These are phyloP conservation scores for Leguminivora glycinivorella DNA, from an alignment of 1,140 invertebrate genomes.

Conservation along the genomic window DNA sequence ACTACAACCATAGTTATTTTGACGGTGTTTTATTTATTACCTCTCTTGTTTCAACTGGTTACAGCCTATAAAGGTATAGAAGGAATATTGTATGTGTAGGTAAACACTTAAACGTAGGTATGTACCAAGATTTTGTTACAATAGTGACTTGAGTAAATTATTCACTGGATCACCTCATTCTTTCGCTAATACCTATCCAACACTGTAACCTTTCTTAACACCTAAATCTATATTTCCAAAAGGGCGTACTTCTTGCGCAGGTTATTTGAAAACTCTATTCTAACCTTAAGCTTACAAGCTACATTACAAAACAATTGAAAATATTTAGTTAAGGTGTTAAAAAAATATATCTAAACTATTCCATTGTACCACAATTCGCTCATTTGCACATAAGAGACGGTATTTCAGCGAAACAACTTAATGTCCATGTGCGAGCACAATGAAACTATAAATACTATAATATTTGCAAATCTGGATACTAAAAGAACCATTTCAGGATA, in stretches of 20 bases:
- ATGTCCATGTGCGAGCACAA: slow-evolving; percentile 10
- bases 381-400: slow-evolving; percentile 26
- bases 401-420: slow-evolving; percentile 16
- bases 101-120: background rate
- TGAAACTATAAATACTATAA: slow-evolving; percentile 22
- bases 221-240: background rate
- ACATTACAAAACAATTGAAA: background rate
- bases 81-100: too few relatives aligned
- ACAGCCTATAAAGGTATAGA: too few relatives aligned
- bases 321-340: background rate
- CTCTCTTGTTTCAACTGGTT: too few relatives aligned
- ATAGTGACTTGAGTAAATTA: background rate
- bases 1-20: too few relatives aligned
- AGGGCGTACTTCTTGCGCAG: background rate
- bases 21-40: too few relatives aligned
- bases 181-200: background rate
- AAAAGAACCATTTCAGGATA: background rate
- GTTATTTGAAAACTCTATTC: background rate
- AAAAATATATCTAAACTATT: background rate
- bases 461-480: slow-evolving; percentile 13
- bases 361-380: slow-evolving; percentile 10
- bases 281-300: background rate
- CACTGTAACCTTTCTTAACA: background rate
- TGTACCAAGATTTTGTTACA: background rate
- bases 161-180: background rate